Evolutionary conservation across 2,888 invertebrate genomes (phyloP).

Genomic region (Hirtodrosophila trivittata): DNA sequence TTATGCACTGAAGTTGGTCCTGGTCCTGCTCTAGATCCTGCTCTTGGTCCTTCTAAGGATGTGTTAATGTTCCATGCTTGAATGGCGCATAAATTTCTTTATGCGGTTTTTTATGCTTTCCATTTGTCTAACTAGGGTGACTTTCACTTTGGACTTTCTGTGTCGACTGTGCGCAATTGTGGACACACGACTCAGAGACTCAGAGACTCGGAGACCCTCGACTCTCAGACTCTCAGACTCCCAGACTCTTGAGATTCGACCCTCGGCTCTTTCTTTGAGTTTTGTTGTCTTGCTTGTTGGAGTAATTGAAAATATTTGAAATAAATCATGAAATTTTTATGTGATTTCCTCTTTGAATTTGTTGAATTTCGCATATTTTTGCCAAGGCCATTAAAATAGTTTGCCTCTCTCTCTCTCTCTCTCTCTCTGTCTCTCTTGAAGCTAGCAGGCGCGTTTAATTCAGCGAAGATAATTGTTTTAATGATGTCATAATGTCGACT

Average conservation of each 20-base stretch:
- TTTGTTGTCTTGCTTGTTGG: neutral
- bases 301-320: conserved; percentile 78
- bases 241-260: neutral
- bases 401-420: no score
- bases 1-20: conserved; percentile 49
- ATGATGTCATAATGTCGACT: conserved; percentile 73
- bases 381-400: conserved; percentile 68
- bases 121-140: conserved; percentile 53
- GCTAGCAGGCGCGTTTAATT: conserved; percentile 53
- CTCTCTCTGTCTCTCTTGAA: conserved; percentile 30
- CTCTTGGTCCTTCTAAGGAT: conserved; percentile 59
- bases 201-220: neutral
- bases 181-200: conserved; percentile 22
- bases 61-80: conserved; percentile 76
- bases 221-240: neutral
- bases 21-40: no score
- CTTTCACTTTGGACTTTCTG: conserved; percentile 32
- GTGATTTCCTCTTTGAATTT: conserved; percentile 61
- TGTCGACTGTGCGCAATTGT: conserved; percentile 6
- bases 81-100: conserved; percentile 78
- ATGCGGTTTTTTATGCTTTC: conserved; percentile 69
- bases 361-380: conserved; percentile 45
- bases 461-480: conserved; percentile 73
- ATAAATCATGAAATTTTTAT: conserved; percentile 80
- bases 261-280: neutral